Base-by-base conservation (phyloP, 2,797 vertebrate genomes). In the Leptatherina wallacei region DNA sequence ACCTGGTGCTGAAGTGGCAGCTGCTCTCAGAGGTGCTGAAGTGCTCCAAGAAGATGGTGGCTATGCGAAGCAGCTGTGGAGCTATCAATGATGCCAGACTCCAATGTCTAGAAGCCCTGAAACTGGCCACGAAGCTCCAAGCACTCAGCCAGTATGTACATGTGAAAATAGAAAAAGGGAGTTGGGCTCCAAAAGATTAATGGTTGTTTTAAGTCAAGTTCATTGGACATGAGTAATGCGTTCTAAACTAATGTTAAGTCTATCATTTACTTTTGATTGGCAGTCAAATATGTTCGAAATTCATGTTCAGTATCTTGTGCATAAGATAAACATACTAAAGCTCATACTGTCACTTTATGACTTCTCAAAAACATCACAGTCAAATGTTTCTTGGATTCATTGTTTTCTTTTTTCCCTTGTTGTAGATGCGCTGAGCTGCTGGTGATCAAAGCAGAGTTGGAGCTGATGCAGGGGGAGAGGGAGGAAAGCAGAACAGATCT, bases 1-100 rank as follows among this genome's bases (percentile, higher is more conserved):
- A 96, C 85, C 73, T 98, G 73, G 73, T 96, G 47, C 89, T 97
- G 74, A 99, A 98, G 88, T 99, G 97, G 97, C 95, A 96, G 82
- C 91, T 98, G 75, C 95, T 99, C 69, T 93, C 92, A 0, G 96
- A 98, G 55, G 83, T 96, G 78, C 88, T 98, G 54, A 89, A 81
- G 75, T 97, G 96, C 90, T 96, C 95, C 0, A 85, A 95, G 91
- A 95, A 90, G 68, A 89, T 97, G 54, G 94, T 97, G 30, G 78
- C 85, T 7, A 82, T 94, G 9, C 92, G 96, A 30, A 88, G 95
- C 82, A 75, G 57, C 36, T 77, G 93, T 66, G 97, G 97, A 13
- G 93, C 90, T 54, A 81, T 96, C 22, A 96, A 93, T 0, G 96
- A 96, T 35, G 97, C 97, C 65, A 96, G 96, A 84, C 95, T 95